Base-by-base conservation (phyloP, 2,113 vertebrate species). In the Picathartes gymnocephalus region DNA sequence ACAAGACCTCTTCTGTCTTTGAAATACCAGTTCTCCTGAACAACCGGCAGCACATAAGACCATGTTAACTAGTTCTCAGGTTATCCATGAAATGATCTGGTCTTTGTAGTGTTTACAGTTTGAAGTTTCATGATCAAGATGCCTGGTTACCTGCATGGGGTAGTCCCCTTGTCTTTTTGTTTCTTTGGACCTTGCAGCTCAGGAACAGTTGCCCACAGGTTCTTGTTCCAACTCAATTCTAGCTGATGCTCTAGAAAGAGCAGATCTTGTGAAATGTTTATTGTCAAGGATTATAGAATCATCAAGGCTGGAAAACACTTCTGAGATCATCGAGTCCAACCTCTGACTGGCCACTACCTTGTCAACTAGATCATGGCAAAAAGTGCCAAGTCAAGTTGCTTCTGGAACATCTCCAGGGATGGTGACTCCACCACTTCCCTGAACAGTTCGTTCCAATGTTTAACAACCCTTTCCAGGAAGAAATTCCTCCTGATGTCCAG, bases 181-280 rank as follows among this genome's bases (percentile, higher is more conserved):
- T 70, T 83, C 37, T 44, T 40, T 40, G 31, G 54, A n/a, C 19
- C 8, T 13, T 30, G 45, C 53, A 73, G 16, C 22, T 48, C 11
- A 7, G 57, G 37, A 88, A 19, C 1, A 33, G 30, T 9, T 81
- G 25, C 33, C 50, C 24, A 48, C 13, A 69, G 8, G 16, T 6
- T 2, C 8, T 66, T 64, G 3, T 33, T 84, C 20, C 2, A 0
- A 11, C 6, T 62, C 2, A 2, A 4, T 66, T 68, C n/a, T 31
- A 37, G 24, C 60, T 87, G 60, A 44, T 83, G 27, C 19, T 65
- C 4, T 18, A 9, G 20, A 47, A 18, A 20, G 37, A 90, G 16
- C 11, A 74, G 21, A 78, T 22, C 15, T 57, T 77, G 35, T 54
- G 64, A 65, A 94, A 73, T 44, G 8, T 42, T 22, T 81, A 1